A percentile compares a stretch with the other conserved stretches of the same genome.
Evolutionary conservation across 2,797 vertebrate genomes (phyloP).

Genomic region (Balearica regulorum): DNA sequence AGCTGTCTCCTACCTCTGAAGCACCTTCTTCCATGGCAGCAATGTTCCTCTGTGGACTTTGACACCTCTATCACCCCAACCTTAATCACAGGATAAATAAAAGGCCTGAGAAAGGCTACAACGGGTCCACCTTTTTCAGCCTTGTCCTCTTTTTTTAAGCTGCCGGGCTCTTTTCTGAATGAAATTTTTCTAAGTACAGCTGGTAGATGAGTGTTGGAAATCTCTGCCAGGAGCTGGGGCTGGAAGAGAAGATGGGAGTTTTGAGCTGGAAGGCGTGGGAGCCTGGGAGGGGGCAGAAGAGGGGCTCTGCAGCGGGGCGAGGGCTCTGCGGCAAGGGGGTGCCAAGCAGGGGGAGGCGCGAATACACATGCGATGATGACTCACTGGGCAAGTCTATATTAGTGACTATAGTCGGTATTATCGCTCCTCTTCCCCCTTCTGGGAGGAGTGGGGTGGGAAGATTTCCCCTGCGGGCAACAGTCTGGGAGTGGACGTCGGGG

Average conservation of each 20-base stretch:
- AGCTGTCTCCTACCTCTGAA: not conserved
- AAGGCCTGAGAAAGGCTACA: not conserved
- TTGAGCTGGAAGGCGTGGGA: not conserved
- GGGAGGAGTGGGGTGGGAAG: fast-evolving
- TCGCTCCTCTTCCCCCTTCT: not conserved
- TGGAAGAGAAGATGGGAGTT: not conserved
- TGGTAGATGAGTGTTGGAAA: not conserved
- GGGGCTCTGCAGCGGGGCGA: not conserved
- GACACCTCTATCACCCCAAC: not conserved
- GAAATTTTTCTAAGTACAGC: not conserved
- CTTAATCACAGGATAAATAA: not conserved
- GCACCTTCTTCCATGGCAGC: not conserved
- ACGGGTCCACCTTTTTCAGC: not conserved
- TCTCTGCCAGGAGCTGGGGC: not conserved
- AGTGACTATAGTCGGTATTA: not conserved
- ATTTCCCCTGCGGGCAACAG: not conserved
- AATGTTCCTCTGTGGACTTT: not conserved
- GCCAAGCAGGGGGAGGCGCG: not conserved
- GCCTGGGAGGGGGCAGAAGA: not conserved
- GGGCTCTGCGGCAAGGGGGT: not conserved
- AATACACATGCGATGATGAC: not conserved
- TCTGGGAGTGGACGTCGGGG: not conserved
- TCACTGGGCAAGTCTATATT: not conserved
- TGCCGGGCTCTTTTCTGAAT: not conserved
- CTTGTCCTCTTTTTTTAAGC: not conserved